Evolutionary conservation across 2,797 vertebrate species (phyloP).

Genomic region (Leptodactylus fallax): DNA sequence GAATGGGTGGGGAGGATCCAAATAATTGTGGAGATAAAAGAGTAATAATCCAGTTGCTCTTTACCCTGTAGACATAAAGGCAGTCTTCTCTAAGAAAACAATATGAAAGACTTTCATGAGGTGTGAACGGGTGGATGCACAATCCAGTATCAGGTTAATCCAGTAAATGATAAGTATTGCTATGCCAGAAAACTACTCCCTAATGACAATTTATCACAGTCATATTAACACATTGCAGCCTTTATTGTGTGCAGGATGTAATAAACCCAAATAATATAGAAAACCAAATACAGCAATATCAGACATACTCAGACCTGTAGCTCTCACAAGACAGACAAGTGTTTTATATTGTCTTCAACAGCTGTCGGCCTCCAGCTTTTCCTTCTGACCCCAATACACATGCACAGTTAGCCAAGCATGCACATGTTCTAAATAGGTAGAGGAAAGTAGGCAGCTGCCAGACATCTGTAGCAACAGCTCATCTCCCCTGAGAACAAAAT

Average conservation of each 20-base stretch:
- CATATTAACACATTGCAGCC: not conserved
- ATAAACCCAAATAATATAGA: not conserved
- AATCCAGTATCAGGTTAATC: conserved; percentile 27
- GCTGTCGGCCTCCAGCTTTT: no score
- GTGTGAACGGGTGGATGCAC: conserved; percentile 39
- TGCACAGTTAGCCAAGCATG: no score
- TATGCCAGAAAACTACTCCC: conserved; percentile 12
- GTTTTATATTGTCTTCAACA: not conserved
- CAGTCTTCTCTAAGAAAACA: conserved; percentile 20
- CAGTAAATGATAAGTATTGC: conserved; percentile 15
- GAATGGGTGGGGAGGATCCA: conserved; percentile 30
- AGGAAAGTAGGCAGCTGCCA: no score
- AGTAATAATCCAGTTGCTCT: conserved; percentile 28
- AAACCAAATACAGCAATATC: not conserved
- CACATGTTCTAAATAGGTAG: no score
- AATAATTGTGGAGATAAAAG: conserved; percentile 46
- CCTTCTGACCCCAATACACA: no score
- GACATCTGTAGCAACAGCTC: no score
- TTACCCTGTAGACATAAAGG: conserved; percentile 24
- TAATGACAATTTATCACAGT: not conserved
- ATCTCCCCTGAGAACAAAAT: no score
- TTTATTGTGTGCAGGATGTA: not conserved
- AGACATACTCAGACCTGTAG: not conserved
- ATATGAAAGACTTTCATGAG: conserved; percentile 16
- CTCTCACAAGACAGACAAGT: not conserved